Evolutionary conservation across 1,140 invertebrate genomes (phyloP).

Genomic region (Apis cerana): DNA sequence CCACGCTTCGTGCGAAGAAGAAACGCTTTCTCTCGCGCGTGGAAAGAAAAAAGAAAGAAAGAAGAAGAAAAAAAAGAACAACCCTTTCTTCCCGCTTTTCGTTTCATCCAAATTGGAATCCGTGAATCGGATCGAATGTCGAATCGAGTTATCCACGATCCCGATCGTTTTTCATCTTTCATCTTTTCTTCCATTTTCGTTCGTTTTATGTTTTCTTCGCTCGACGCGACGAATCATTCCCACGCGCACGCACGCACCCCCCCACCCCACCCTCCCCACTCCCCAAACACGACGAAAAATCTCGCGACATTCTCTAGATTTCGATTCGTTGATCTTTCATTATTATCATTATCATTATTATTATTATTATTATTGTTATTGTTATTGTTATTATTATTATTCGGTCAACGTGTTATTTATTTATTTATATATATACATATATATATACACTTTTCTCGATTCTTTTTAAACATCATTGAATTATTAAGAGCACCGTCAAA

Average conservation of each 20-base stretch:
- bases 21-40: too few relatives aligned
- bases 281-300: not conserved
- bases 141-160: not conserved
- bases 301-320: not conserved
- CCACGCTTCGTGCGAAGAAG: too few relatives aligned
- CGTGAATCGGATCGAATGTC: not conserved
- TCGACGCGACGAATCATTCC: not conserved
- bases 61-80: too few relatives aligned
- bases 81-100: not conserved
- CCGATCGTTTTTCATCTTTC: not conserved
- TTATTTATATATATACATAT: not conserved
- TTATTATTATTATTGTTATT: too few relatives aligned
- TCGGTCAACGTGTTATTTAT: too few relatives aligned
- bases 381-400: too few relatives aligned
- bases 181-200: not conserved
- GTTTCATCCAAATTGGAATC: not conserved
- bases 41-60: too few relatives aligned
- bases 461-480: conserved; percentile 17
- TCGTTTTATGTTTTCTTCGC: not conserved
- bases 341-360: too few relatives aligned
- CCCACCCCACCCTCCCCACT: too few relatives aligned
- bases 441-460: not conserved
- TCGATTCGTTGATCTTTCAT: not conserved
- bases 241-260: not conserved
- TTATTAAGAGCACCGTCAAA: not conserved